These are phyloP conservation scores for Acrocephalus arundinaceus DNA, from an alignment of 2,113 vertebrate species.

Conservation along the genomic window DNA sequence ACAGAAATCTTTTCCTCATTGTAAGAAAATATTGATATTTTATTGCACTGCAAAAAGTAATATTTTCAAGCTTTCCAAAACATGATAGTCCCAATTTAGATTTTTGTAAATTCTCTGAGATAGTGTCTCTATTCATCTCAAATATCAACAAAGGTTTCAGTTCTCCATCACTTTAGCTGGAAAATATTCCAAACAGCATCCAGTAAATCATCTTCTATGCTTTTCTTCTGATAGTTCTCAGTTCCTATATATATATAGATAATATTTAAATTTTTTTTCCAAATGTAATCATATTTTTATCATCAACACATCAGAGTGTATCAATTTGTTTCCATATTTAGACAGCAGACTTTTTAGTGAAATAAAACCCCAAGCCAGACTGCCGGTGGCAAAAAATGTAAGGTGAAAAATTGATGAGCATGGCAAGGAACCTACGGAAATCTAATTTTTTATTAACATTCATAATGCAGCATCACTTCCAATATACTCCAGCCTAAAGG, in stretches of 20 bases:
- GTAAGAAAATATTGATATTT: neutral
- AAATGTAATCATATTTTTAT: neutral
- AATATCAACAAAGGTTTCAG: neutral
- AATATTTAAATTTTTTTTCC: neutral
- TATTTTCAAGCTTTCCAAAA: neutral
- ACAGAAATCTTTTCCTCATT: neutral
- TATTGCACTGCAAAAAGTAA: neutral
- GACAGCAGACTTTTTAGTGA: neutral
- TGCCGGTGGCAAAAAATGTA: neutral
- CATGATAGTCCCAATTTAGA: neutral
- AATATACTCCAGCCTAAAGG: neutral
- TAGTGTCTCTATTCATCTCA: neutral
- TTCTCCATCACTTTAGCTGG: neutral
- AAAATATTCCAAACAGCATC: neutral
- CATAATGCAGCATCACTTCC: neutral
- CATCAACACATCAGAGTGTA: neutral
- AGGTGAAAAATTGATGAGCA: neutral
- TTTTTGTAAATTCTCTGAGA: neutral
- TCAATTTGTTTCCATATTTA: neutral
- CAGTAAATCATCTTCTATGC: neutral
- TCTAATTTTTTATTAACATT: constrained; percentile 12
- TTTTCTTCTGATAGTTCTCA: neutral
- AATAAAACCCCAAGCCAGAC: neutral
- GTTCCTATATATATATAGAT: neutral
- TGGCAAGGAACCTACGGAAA: neutral